These are phyloP conservation scores for Panzeria rudis DNA, from an alignment of 2,888 invertebrate species.

Conservation along the genomic window DNA sequence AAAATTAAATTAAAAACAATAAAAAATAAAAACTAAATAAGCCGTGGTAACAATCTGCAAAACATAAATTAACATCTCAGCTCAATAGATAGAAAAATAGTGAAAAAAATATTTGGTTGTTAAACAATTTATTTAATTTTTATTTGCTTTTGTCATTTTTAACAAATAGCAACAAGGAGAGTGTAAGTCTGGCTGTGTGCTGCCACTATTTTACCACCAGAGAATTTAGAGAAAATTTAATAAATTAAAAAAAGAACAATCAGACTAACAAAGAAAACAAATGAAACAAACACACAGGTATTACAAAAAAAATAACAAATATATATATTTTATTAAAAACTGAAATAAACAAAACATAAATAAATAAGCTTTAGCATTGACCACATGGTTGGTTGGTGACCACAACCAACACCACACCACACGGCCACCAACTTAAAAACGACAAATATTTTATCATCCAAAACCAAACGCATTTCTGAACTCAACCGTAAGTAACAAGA, in stretches of 20 bases:
- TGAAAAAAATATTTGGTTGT: slow-evolving; percentile 27
- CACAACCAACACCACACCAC: slow-evolving; percentile 17
- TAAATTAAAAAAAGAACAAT: slow-evolving; percentile 28
- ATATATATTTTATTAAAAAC: background rate
- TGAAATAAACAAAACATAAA: slow-evolving; percentile 50
- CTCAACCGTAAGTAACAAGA: slow-evolving; percentile 53
- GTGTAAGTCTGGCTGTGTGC: background rate
- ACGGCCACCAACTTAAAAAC: slow-evolving; percentile 1
- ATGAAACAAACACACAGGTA: slow-evolving; percentile 12
- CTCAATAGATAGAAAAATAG: slow-evolving; percentile 50
- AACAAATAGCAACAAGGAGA: slow-evolving; percentile 6
- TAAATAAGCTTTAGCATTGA: slow-evolving; percentile 60
- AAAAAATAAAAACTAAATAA: slow-evolving; percentile 36
- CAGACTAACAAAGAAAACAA: slow-evolving; percentile 5
- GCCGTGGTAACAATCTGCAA: slow-evolving; percentile 38
- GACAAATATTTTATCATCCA: slow-evolving; percentile 46
- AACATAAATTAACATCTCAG: slow-evolving; percentile 67
- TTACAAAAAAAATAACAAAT: slow-evolving; percentile 7
- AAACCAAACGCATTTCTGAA: slow-evolving; percentile 10
- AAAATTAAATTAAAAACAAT: slow-evolving; percentile 25
- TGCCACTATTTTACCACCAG: background rate
- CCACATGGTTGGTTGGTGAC: slow-evolving; percentile 41
- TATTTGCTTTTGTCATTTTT: slow-evolving; percentile 35
- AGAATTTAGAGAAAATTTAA: slow-evolving; percentile 50
- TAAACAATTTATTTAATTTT: slow-evolving; percentile 41